Evolutionary conservation across 2,797 vertebrate species (phyloP).

Genomic region (Carcharodon carcharias): DNA sequence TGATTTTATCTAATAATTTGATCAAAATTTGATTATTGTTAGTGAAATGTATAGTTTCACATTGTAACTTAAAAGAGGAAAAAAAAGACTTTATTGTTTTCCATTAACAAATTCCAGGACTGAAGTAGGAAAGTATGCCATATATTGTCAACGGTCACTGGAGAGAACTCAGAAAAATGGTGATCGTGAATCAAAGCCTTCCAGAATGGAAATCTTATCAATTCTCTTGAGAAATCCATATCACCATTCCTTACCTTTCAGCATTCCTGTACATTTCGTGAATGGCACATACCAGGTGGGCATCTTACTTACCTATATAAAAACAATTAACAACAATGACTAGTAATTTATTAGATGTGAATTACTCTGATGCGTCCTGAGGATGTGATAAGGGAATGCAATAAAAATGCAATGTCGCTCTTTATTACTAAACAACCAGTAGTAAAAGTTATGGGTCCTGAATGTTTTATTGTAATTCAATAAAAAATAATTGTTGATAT

Average conservation of each 20-base stretch:
- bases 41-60: background rate
- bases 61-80: background rate
- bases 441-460: background rate
- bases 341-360: background rate
- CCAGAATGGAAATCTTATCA: slow-evolving; percentile 95
- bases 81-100: background rate
- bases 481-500: background rate
- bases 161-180: slow-evolving; percentile 88
- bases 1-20: background rate
- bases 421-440: background rate
- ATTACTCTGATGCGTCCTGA: background rate
- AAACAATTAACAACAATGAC: background rate
- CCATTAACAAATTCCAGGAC: slow-evolving; percentile 59
- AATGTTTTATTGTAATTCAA: slow-evolving; percentile 30
- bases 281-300: slow-evolving; percentile 91
- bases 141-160: slow-evolving; percentile 91
- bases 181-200: slow-evolving; percentile 81
- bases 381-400: background rate
- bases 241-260: slow-evolving; percentile 92
- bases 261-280: slow-evolving; percentile 93
- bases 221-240: slow-evolving; percentile 93
- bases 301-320: background rate
- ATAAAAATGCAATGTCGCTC: background rate
- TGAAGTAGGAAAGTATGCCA: slow-evolving; percentile 91
- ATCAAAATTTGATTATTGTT: background rate